phyloP scores from a whole-genome alignment of 2,113 vertebrate genomes.

The Delphinus delphis region DNA sequence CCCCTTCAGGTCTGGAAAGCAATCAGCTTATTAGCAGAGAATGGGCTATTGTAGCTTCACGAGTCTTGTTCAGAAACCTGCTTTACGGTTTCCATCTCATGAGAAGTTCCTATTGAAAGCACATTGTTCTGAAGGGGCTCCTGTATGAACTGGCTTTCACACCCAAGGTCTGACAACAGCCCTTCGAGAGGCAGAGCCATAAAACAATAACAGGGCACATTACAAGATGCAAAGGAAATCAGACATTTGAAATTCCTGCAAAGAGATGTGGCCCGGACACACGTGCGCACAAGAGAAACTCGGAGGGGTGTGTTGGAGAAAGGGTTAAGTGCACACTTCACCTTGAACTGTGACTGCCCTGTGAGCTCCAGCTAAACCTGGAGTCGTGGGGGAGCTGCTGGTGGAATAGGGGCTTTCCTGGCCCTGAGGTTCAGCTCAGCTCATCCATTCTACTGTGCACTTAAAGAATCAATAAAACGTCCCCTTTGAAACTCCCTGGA shows the following conservation, averaged over 20 bases:
- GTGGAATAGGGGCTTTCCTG: slow-evolving; percentile 90
- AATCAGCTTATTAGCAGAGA: slow-evolving; percentile 76
- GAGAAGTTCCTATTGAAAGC: slow-evolving; percentile 33
- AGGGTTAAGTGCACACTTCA: slow-evolving; percentile 73
- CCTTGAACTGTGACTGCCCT: slow-evolving; percentile 59
- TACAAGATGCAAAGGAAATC: not conserved
- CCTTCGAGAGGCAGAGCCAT: not conserved
- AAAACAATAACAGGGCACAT: not conserved
- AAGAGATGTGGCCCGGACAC: not conserved
- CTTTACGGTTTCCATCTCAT: slow-evolving; percentile 50
- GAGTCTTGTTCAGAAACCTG: slow-evolving; percentile 27
- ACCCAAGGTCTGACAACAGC: not conserved
- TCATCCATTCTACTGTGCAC: slow-evolving; percentile 88
- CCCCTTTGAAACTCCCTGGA: slow-evolving; percentile 91
- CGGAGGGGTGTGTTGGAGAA: not conserved
- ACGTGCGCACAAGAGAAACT: not conserved
- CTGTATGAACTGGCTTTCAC: not conserved
- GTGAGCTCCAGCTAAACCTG: slow-evolving; percentile 74
- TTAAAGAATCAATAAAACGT: slow-evolving; percentile 91
- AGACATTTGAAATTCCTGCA: not conserved
- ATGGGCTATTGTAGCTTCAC: slow-evolving; percentile 73
- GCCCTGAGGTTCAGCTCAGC: slow-evolving; percentile 86
- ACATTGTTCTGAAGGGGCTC: slow-evolving; percentile 53
- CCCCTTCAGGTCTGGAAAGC: slow-evolving; percentile 82
- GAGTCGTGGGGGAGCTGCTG: slow-evolving; percentile 83